phyloP scores from a whole-genome alignment of 37 sponge, comb jelly and placozoan species.

The Chondrilla cf. caribensis region DNA sequence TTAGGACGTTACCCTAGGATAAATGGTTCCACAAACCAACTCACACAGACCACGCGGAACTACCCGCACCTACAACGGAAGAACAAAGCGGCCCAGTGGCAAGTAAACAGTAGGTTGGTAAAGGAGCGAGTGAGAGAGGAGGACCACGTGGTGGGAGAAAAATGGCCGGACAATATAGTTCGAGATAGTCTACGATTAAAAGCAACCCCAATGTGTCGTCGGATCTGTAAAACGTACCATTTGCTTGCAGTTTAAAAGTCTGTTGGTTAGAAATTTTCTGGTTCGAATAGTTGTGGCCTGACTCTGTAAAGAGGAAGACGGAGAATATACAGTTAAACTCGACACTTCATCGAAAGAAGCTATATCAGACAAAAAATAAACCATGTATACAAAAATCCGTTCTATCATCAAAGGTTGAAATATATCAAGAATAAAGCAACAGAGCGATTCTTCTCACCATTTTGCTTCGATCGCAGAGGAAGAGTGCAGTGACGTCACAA shows the following conservation, averaged over 20 bases:
- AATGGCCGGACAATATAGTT: not conserved
- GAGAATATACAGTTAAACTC: too few species aligned
- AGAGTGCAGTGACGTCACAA: not conserved
- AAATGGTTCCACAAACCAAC: too few species aligned
- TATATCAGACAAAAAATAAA: too few species aligned
- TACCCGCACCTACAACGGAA: too few species aligned
- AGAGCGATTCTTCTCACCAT: not conserved
- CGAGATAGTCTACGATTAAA: too few species aligned
- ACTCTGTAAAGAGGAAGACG: constrained; percentile 21
- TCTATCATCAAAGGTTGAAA: not conserved
- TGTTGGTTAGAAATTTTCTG: constrained; percentile 94
- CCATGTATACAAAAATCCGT: not conserved
- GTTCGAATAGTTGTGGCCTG: constrained; percentile 81
- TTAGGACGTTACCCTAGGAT: too few species aligned
- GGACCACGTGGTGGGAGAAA: not conserved
- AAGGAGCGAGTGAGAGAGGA: not conserved
- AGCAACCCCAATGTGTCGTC: not conserved
- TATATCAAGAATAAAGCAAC: not conserved
- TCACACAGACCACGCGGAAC: too few species aligned
- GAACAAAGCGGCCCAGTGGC: too few species aligned
- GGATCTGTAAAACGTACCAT: constrained; percentile 67
- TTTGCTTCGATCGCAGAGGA: not conserved
- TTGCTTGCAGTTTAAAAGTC: constrained; percentile 90
- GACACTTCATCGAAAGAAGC: too few species aligned
- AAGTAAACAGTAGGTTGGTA: not conserved